Base-by-base conservation (phyloP, 2,113 vertebrate species). In the Empidonax alnorum region DNA sequence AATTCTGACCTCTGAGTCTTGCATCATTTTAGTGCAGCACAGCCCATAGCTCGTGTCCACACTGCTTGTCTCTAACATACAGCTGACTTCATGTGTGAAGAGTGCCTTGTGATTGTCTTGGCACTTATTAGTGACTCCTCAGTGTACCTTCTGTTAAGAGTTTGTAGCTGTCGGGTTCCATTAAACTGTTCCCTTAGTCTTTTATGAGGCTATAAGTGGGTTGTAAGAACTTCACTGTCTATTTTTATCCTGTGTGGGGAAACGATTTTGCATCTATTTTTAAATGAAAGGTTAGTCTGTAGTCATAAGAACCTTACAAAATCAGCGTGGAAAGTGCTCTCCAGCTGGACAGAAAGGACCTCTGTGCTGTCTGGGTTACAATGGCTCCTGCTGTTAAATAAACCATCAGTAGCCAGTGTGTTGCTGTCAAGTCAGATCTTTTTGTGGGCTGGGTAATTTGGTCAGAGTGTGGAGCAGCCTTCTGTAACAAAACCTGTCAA, bases 281-380 rank as follows among this genome's bases (percentile, higher is more conserved):
- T 95, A 96, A 91, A 61, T 89, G 76, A 89, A 93, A 92, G 76
- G 61, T 94, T 92, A 49, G 44, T 87, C 73, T 90, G 58, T 93
- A 84, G 78, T 90, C 86, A 58, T 63, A 90, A 92, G 76, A 92
- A 73, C 72, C 65, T 88, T 74, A 30, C 56, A 78, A 87, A 96
- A 87, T 65, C 61, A 78, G 92, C 4, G 2, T 75, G 73, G 80
- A 82, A 84, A 87, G 37, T 37, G 65, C 59, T 93, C 74, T 76
- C 19, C 31, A 47, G 87, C 83, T 75, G 72, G 73, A 80, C 74
- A 80, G 79, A 77, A 39, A 27, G 20, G 23, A n/a, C 13, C 31
- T 90, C 66, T 96, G 58, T 94, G 83, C 3, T 0, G 35, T 30
- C 33, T 66, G 94, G 44, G 33, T 62, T 59, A 53, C 65, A 72